A percentile compares a stretch with the other conserved stretches of the same genome.
Conservation (phyloP, 1,140 invertebrate species). For the Sycobia sp. region DNA sequence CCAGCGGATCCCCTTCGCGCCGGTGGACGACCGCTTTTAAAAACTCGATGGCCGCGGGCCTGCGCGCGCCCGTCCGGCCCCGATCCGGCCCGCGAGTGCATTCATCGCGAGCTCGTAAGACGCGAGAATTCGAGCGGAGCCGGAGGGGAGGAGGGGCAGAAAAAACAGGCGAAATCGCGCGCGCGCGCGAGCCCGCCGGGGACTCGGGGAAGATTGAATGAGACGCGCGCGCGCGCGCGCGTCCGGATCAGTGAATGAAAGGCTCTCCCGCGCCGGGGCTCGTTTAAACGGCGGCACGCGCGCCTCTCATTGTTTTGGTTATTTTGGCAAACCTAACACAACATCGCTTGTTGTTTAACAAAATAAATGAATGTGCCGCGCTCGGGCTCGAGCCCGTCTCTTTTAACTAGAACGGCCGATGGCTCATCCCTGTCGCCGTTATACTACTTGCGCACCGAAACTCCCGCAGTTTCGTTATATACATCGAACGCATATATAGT, state of each 20-base stretch:
- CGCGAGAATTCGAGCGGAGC: no score
- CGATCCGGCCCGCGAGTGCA: no score
- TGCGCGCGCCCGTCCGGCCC: no score
- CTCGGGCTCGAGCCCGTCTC: slow-evolving; percentile 33
- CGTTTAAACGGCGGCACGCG: slow-evolving; percentile 26
- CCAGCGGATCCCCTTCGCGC: no score
- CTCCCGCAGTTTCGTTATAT: not conserved
- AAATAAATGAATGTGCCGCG: slow-evolving; percentile 57
- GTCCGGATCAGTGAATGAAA: slow-evolving; percentile 39
- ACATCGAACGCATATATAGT: no score
- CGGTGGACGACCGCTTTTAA: no score
- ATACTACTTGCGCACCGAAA: no score
- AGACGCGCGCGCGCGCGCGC: not conserved
- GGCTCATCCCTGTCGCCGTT: no score
- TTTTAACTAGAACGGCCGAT: no score
- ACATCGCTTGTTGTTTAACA: slow-evolving; percentile 58
- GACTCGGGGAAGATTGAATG: not conserved
- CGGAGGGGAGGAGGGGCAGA: not conserved
- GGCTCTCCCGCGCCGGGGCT: not conserved
- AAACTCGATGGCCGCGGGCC: no score
- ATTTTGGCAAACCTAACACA: slow-evolving; percentile 58
- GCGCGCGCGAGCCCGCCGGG: not conserved
- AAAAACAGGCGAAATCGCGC: not conserved
- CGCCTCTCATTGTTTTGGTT: slow-evolving; percentile 54
- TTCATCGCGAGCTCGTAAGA: no score